These are phyloP conservation scores for Chunga burmeisteri DNA, from an alignment of 2,113 vertebrate species.

Conservation along the genomic window DNA sequence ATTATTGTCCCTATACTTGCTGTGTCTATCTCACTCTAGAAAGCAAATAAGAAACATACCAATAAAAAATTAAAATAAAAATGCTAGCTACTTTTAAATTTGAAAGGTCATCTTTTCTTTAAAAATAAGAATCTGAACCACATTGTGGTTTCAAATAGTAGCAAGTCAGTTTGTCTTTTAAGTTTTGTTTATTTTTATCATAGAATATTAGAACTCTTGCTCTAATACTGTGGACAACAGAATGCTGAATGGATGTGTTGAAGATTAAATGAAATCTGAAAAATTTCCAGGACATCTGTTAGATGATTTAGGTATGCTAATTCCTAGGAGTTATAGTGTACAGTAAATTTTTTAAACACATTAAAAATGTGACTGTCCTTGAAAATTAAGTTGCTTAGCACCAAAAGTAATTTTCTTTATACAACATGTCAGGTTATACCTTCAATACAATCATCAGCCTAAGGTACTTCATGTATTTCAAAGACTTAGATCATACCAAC, in stretches of 20 bases:
- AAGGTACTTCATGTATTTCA: background rate
- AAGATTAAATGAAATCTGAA: background rate
- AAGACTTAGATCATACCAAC: background rate
- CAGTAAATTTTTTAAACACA: background rate
- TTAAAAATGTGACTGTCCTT: background rate
- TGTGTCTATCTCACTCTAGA: background rate
- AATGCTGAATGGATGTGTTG: background rate
- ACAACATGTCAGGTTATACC: background rate
- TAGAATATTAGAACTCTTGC: background rate
- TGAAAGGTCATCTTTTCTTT: background rate
- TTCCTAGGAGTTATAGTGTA: background rate
- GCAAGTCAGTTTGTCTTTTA: background rate
- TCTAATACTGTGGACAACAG: background rate
- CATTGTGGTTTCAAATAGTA: background rate
- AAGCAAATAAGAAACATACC: background rate
- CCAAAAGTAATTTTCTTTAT: background rate
- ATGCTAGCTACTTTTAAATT: background rate
- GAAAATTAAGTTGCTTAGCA: background rate
- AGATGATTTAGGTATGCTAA: background rate
- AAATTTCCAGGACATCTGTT: slow-evolving; percentile 26
- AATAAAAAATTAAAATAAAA: background rate
- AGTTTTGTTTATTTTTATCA: background rate
- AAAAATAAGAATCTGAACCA: background rate
- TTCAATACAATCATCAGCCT: background rate
- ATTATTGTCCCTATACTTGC: background rate